phyloP scores from a whole-genome alignment of 2,797 vertebrate genomes.

The Myoxocephalus aenaeus region DNA sequence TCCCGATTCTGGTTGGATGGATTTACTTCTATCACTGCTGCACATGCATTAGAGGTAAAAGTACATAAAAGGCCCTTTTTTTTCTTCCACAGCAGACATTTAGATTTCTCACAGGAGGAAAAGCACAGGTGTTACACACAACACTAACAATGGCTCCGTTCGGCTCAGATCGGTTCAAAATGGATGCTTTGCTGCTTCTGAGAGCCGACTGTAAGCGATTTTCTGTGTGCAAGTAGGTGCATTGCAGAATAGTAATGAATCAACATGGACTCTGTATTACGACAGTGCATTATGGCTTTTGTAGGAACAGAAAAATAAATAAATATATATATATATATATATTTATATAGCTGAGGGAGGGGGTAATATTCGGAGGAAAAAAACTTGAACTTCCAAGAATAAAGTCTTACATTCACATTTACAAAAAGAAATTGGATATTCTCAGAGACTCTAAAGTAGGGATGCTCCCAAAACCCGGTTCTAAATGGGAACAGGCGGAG shows the following conservation, averaged over 20 bases:
- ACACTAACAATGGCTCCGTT: neutral
- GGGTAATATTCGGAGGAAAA: no score
- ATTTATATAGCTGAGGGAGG: no score
- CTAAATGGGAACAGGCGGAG: no score
- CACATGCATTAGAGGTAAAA: neutral
- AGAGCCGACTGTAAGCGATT: neutral
- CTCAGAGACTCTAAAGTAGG: no score
- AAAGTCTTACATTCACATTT: neutral
- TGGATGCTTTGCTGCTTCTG: neutral
- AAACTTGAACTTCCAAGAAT: no score
- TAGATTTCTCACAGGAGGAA: neutral
- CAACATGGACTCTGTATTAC: neutral
- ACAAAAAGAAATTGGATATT: neutral
- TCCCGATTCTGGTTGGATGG: neutral
- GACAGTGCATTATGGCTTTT: neutral
- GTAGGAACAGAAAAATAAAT: no score
- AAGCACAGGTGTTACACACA: neutral
- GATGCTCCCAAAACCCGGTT: no score
- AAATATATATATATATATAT: no score
- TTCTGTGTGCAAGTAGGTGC: neutral
- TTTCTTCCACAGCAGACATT: neutral
- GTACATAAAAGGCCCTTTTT: neutral
- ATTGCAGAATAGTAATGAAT: constrained; percentile 1
- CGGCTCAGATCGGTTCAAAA: neutral
- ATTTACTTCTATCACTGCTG: constrained; percentile 5